Conservation (phyloP, 2,888 invertebrate genomes). For the Acanthacorydalis orientalis region DNA sequence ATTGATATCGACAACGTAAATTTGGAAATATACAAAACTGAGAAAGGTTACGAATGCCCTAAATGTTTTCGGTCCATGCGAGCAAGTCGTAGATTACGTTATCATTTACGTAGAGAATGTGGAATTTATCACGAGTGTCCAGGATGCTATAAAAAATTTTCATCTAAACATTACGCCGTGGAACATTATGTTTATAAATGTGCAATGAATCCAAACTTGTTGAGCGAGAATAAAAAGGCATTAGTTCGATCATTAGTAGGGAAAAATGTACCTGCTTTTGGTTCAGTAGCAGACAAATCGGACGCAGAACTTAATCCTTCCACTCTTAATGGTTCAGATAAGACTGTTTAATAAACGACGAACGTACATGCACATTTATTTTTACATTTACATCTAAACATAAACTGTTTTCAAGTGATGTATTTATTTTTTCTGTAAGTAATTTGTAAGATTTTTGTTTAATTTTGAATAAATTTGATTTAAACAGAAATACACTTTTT, state of each 20-base stretch:
- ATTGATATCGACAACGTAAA: background rate
- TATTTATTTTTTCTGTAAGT: background rate
- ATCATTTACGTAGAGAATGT: constrained; percentile 4
- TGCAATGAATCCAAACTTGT: background rate
- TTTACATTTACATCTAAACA: too few species aligned
- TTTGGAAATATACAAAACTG: constrained; percentile 2
- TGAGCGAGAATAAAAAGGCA: background rate
- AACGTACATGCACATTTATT: too few species aligned
- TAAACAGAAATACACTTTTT: background rate
- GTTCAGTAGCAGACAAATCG: too few species aligned
- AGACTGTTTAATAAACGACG: too few species aligned
- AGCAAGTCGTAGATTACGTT: background rate
- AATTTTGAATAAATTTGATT: background rate
- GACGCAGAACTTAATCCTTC: background rate
- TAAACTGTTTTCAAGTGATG: background rate
- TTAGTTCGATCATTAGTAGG: too few species aligned
- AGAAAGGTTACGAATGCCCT: constrained; percentile 1
- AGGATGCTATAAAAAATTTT: constrained; percentile 1
- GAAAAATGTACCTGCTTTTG: too few species aligned
- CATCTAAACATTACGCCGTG: background rate
- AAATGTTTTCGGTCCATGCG: background rate
- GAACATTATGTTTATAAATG: background rate
- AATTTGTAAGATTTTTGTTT: background rate
- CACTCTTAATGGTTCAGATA: too few species aligned
- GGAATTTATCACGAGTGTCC: constrained; percentile 3